A percentile compares a stretch with the other conserved stretches of the same genome.
phyloP scores from a whole-genome alignment of 2,888 invertebrate species.

The Luperina nickerlii region DNA sequence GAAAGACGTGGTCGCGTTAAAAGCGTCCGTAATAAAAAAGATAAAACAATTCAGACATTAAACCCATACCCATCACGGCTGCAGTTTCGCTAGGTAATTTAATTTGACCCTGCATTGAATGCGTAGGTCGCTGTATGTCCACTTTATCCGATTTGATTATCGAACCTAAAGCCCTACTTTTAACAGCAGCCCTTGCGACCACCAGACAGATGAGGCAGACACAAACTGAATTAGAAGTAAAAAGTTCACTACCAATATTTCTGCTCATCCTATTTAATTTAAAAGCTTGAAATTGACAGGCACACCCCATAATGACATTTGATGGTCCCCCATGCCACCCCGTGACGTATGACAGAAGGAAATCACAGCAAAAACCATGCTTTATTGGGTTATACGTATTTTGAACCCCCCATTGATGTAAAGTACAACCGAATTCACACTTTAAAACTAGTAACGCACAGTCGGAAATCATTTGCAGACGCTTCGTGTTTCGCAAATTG shows the following conservation, averaged over 20 bases:
- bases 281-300: constrained; percentile 43
- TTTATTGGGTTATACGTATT: constrained; percentile 51
- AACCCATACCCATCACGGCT: too few relatives aligned
- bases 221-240: constrained; percentile 8
- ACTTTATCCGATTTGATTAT: neutral
- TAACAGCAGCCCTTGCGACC: too few relatives aligned
- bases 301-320: constrained; percentile 56
- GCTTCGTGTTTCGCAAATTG: constrained; percentile 21
- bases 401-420: constrained; percentile 8
- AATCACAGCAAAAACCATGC: constrained; percentile 57
- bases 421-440: constrained; percentile 8
- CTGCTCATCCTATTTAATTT: constrained; percentile 18
- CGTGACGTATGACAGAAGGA: constrained; percentile 51
- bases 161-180: neutral
- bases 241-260: neutral
- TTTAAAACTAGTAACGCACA: accelerated
- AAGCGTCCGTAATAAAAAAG: too few relatives aligned
- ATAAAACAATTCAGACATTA: too few relatives aligned
- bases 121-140: neutral
- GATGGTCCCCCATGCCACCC: constrained; percentile 42
- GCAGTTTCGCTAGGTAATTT: too few relatives aligned
- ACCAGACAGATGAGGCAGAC: too few relatives aligned
- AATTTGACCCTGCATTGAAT: too few relatives aligned
- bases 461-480: constrained; percentile 14
- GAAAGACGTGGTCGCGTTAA: too few relatives aligned